Conservation (phyloP, 2,888 invertebrate genomes). For the Phengaris alcon region DNA sequence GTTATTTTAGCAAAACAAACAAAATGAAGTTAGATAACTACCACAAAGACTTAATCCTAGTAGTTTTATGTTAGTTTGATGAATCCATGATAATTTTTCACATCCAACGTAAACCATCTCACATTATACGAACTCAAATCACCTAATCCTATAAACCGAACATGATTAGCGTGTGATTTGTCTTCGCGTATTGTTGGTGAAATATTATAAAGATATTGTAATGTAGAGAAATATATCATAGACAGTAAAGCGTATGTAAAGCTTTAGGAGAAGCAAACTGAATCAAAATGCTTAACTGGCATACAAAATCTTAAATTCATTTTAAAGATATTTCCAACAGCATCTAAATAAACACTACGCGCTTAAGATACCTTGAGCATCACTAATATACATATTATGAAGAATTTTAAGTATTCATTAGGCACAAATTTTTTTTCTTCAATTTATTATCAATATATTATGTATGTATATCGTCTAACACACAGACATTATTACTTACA, state of each 20-base stretch:
- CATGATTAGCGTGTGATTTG: neutral
- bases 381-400: slow-evolving; percentile 66
- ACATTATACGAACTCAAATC: slow-evolving; percentile 22
- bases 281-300: slow-evolving; percentile 69
- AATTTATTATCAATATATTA: slow-evolving; percentile 48
- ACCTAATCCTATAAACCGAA: slow-evolving; percentile 24
- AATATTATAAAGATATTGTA: slow-evolving; percentile 16
- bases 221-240: slow-evolving; percentile 33
- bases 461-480: slow-evolving; percentile 54
- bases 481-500: slow-evolving; percentile 62
- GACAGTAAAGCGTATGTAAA: slow-evolving; percentile 32
- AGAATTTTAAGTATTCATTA: slow-evolving; percentile 66
- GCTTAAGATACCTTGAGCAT: slow-evolving; percentile 74
- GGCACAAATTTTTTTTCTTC: slow-evolving; percentile 69
- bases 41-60: slow-evolving; percentile 32
- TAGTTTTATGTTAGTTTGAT: slow-evolving; percentile 35
- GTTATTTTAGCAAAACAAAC: slow-evolving; percentile 37
- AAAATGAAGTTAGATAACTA: slow-evolving; percentile 27
- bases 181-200: slow-evolving; percentile 17
- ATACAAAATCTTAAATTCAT: slow-evolving; percentile 53
- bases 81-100: slow-evolving; percentile 27
- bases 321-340: slow-evolving; percentile 58
- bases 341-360: slow-evolving; percentile 67
- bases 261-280: slow-evolving; percentile 44
- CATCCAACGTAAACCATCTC: neutral